These are phyloP conservation scores for Lutraria rhynchaena DNA, from an alignment of 1,140 invertebrate species.

Conservation along the genomic window DNA sequence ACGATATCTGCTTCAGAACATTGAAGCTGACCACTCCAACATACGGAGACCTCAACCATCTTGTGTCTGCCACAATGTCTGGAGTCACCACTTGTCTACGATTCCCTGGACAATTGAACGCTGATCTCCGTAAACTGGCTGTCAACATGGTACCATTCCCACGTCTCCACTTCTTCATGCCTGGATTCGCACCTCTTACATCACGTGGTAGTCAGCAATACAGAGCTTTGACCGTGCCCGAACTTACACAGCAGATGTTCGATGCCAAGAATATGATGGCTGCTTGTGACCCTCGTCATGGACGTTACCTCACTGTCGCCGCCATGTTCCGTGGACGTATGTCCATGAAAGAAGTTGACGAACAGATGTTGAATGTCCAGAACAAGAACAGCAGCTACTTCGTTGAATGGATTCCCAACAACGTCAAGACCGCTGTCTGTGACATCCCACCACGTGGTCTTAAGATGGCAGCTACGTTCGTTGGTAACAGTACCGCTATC, in stretches of 20 bases:
- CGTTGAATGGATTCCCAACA: constrained; percentile 97
- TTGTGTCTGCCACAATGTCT: constrained; percentile 86
- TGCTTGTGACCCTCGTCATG: constrained; percentile 88
- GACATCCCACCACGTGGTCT: constrained; percentile 95
- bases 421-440: constrained; percentile 94
- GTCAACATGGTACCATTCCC: constrained; percentile 90
- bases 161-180: constrained; percentile 91
- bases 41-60: constrained; percentile 86
- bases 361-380: constrained; percentile 83
- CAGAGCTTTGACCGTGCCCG: constrained; percentile 83
- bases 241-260: constrained; percentile 87
- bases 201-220: constrained; percentile 84
- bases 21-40: constrained; percentile 88
- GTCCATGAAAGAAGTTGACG: constrained; percentile 83
- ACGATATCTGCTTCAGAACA: constrained; percentile 90
- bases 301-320: constrained; percentile 89
- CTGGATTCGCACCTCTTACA: constrained; percentile 88
- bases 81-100: constrained; percentile 91
- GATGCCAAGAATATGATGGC: constrained; percentile 90
- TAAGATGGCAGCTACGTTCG: constrained; percentile 93
- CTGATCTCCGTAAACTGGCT: constrained; percentile 91
- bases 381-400: constrained; percentile 89
- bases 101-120: constrained; percentile 92
- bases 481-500: constrained; percentile 87
- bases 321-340: constrained; percentile 92